phyloP scores from a whole-genome alignment of 2,888 invertebrate genomes.

The Itoplectis maculator region DNA sequence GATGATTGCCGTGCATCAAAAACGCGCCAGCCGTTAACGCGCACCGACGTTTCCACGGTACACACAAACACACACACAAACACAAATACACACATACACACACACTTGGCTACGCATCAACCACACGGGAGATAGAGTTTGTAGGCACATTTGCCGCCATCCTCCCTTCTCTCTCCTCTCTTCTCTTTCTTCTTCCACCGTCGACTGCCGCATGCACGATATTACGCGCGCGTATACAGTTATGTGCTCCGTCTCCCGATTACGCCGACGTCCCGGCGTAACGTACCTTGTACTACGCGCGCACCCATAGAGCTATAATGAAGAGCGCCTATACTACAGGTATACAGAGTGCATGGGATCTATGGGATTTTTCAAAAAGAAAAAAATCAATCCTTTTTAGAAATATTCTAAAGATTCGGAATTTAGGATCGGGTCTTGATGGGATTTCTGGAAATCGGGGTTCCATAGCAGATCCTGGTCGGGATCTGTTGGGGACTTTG shows the following conservation, averaged over 20 bases:
- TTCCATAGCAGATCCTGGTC: too few species aligned
- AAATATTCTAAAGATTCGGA: too few species aligned
- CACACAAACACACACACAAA: background rate
- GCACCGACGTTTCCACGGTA: slow-evolving; percentile 9
- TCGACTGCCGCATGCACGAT: slow-evolving; percentile 46
- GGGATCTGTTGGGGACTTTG: too few species aligned
- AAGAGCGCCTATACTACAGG: too few species aligned
- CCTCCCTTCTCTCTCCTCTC: background rate
- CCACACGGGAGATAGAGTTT: slow-evolving; percentile 15
- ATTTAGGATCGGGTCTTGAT: too few species aligned
- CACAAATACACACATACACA: slow-evolving; percentile 20
- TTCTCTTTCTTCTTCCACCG: slow-evolving; percentile 8
- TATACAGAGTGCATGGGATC: too few species aligned
- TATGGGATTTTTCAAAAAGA: too few species aligned
- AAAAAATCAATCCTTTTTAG: too few species aligned
- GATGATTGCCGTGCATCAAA: slow-evolving; percentile 64
- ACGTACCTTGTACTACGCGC: slow-evolving; percentile 43
- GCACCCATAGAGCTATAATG: slow-evolving; percentile 38
- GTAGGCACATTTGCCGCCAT: slow-evolving; percentile 19
- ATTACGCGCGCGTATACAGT: slow-evolving; percentile 60
- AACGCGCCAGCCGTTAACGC: slow-evolving; percentile 59
- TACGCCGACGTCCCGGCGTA: slow-evolving; percentile 50
- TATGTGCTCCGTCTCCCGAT: slow-evolving; percentile 54
- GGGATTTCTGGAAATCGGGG: too few species aligned
- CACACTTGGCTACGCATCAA: slow-evolving; percentile 17